phyloP scores from a whole-genome alignment of 2,113 vertebrate species.

The Heptranchias perlo region DNA sequence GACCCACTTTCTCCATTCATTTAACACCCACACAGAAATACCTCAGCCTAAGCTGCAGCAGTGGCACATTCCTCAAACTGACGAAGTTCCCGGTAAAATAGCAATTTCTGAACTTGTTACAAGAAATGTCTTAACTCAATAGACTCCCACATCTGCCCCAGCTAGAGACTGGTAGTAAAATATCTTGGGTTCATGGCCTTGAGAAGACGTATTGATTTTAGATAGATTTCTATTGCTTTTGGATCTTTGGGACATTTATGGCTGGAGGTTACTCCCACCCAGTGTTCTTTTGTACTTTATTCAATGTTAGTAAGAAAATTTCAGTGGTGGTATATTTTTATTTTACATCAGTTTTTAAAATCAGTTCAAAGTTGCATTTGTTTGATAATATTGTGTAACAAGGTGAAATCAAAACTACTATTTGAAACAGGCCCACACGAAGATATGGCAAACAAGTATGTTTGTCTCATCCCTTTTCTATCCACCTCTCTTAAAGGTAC shows the following conservation, averaged over 20 bases:
- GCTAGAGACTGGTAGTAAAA: conserved; percentile 11
- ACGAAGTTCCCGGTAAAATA: conserved; percentile 25
- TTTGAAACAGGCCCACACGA: neutral
- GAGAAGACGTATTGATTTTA: neutral
- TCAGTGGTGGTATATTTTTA: neutral
- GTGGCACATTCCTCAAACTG: conserved; percentile 25
- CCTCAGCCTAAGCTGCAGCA: neutral
- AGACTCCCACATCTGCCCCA: conserved; percentile 40
- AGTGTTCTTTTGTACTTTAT: neutral
- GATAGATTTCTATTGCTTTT: neutral
- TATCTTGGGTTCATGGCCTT: neutral
- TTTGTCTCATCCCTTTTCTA: neutral
- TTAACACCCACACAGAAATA: neutral
- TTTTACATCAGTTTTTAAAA: neutral
- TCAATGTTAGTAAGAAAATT: neutral
- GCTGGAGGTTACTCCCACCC: neutral
- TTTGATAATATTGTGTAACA: neutral
- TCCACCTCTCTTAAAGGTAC: too few species aligned
- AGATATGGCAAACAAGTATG: neutral
- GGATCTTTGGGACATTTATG: neutral
- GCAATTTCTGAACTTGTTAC: neutral
- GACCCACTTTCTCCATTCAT: fast-evolving
- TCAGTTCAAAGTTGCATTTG: neutral
- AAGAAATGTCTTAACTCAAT: conserved; percentile 40
- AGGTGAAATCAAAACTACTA: neutral